phyloP scores from a whole-genome alignment of 2,888 invertebrate genomes.

The Polia nebulosa region DNA sequence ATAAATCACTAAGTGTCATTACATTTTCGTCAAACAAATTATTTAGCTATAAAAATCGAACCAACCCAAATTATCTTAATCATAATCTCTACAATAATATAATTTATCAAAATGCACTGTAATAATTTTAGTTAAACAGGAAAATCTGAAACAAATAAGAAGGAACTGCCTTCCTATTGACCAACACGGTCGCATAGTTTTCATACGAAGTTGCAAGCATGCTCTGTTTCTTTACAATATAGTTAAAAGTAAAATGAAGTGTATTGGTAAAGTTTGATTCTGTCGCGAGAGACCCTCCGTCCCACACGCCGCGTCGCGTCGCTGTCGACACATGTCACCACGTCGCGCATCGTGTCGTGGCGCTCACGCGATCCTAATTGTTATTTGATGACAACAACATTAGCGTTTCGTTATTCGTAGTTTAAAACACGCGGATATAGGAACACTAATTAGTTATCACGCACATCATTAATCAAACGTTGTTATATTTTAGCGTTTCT shows the following conservation, averaged over 20 bases:
- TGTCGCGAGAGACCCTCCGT: neutral
- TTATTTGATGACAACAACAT: constrained; percentile 49
- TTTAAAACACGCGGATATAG: constrained; percentile 35
- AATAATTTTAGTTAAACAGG: neutral
- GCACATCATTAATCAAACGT: constrained; percentile 25
- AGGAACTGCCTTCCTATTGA: neutral
- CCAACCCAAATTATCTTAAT: neutral
- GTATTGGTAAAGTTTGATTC: neutral
- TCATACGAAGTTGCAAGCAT: too few species aligned
- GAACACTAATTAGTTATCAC: constrained; percentile 41
- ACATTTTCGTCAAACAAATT: constrained; percentile 40
- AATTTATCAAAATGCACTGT: too few species aligned
- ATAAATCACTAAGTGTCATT: constrained; percentile 10
- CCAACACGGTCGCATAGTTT: neutral
- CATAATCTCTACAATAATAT: neutral
- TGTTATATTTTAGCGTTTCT: neutral
- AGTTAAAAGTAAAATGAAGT: neutral
- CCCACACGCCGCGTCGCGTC: neutral
- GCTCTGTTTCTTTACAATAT: neutral
- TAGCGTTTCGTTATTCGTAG: constrained; percentile 29
- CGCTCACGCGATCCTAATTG: constrained; percentile 46
- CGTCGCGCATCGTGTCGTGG: neutral
- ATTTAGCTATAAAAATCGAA: neutral
- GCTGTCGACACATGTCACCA: neutral
- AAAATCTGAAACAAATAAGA: neutral